phyloP scores from a whole-genome alignment of 2,888 invertebrate genomes.

The Athalia circularis region DNA sequence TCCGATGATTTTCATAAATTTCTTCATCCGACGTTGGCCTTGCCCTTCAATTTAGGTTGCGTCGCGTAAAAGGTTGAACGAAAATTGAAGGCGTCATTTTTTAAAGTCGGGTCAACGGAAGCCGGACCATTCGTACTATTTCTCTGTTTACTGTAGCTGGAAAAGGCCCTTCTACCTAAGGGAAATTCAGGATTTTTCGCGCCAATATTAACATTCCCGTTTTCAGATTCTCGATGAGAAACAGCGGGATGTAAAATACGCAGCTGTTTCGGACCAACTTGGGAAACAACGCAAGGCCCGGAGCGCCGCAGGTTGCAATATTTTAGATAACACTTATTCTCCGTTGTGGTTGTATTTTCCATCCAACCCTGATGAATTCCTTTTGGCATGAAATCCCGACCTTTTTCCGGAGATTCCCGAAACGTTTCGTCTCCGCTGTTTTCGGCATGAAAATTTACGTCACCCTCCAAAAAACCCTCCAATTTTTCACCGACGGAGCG shows the following conservation, averaged over 20 bases:
- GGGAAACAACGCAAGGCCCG: constrained; percentile 5
- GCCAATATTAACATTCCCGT: background rate
- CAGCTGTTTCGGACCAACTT: background rate
- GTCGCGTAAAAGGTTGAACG: background rate
- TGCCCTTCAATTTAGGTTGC: constrained; percentile 21
- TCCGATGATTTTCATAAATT: background rate
- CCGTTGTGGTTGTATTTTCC: background rate
- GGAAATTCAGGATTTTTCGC: background rate
- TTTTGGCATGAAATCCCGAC: constrained; percentile 1
- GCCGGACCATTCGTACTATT: background rate
- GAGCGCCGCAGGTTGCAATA: constrained; percentile 17
- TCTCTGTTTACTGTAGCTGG: constrained; percentile 21
- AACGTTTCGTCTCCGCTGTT: background rate
- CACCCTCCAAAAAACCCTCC: background rate
- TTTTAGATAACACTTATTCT: constrained; percentile 25
- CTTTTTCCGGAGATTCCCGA: background rate
- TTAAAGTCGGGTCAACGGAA: too few relatives aligned
- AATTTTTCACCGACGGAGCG: too few relatives aligned
- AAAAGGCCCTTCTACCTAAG: constrained; percentile 20
- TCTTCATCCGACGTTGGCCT: constrained; percentile 28
- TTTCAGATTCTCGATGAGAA: too few relatives aligned
- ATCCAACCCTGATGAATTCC: background rate
- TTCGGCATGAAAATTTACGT: background rate
- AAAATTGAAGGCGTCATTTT: too few relatives aligned
- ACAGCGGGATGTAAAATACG: constrained; percentile 9